Evolutionary conservation across 2,888 invertebrate genomes (phyloP).

Genomic region (Homarus gammarus): DNA sequence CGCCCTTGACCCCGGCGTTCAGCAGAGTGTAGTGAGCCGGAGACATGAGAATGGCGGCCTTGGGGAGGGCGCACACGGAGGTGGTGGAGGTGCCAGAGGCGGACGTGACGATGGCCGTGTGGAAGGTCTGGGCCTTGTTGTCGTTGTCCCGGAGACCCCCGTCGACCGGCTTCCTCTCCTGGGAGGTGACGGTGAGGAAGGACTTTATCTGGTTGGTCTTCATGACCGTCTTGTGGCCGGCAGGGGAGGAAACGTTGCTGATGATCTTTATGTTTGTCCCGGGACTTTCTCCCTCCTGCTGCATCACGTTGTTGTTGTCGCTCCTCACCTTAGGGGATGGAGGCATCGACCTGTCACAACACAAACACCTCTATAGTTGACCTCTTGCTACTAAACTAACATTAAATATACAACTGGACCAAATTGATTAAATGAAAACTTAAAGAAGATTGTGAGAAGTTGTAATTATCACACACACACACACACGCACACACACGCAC

Average conservation of each 20-base stretch:
- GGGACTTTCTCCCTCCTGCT: slow-evolving; percentile 24
- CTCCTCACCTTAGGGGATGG: slow-evolving; percentile 73
- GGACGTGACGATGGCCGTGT: slow-evolving; percentile 51
- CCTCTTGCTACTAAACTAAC: neutral
- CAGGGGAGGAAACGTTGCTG: slow-evolving; percentile 63
- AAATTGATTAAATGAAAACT: no score
- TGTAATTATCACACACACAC: no score
- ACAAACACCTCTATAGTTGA: neutral
- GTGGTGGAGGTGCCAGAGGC: slow-evolving; percentile 54
- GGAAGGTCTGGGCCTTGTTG: slow-evolving; percentile 57
- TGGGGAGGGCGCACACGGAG: slow-evolving; percentile 49
- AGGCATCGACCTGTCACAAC: slow-evolving; percentile 70
- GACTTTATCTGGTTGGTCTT: slow-evolving; percentile 76
- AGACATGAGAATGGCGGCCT: slow-evolving; percentile 71
- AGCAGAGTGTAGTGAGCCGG: slow-evolving; percentile 65
- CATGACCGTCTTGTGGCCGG: slow-evolving; percentile 70
- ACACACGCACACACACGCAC: no score
- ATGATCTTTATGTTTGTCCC: slow-evolving; percentile 69
- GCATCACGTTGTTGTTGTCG: slow-evolving; percentile 28
- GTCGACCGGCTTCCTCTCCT: slow-evolving; percentile 68
- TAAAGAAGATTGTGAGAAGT: no score
- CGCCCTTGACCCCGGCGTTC: slow-evolving; percentile 68
- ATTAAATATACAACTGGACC: no score
- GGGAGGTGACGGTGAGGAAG: slow-evolving; percentile 77
- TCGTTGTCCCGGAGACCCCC: slow-evolving; percentile 65